Evolutionary conservation across 2,797 vertebrate genomes (phyloP).

Genomic region (Gadopsis marmoratus): DNA sequence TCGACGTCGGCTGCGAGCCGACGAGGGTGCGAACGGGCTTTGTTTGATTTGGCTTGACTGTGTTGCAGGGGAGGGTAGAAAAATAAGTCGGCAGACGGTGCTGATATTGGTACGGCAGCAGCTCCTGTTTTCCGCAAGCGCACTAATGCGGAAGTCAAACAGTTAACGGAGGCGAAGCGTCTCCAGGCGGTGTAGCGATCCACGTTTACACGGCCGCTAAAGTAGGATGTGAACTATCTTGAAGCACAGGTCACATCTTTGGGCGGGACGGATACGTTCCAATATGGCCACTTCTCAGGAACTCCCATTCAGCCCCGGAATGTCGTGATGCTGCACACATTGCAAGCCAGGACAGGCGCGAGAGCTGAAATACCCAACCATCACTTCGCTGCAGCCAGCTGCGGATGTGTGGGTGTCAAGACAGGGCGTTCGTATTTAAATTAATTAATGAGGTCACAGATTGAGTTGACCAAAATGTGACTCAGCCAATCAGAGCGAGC

Average conservation of each 20-base stretch:
- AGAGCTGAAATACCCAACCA: not conserved
- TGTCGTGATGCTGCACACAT: slow-evolving; percentile 55
- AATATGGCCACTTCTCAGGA: slow-evolving; percentile 92
- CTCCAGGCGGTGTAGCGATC: not conserved
- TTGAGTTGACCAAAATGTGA: not conserved
- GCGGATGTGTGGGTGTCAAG: not conserved
- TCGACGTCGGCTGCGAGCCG: fast-evolving
- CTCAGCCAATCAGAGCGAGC: slow-evolving; percentile 39
- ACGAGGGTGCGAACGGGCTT: fast-evolving
- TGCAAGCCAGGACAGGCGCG: slow-evolving; percentile 66
- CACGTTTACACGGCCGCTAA: not conserved
- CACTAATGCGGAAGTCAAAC: not conserved
- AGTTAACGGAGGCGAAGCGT: fast-evolving
- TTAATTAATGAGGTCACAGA: slow-evolving; percentile 21
- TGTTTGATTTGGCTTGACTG: not conserved
- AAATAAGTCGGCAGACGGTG: fast-evolving
- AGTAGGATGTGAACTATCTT: slow-evolving; percentile 39
- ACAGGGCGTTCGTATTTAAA: slow-evolving; percentile 24
- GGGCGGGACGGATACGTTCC: slow-evolving; percentile 79
- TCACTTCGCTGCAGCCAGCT: not conserved
- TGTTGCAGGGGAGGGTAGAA: too few species aligned
- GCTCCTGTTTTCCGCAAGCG: not conserved
- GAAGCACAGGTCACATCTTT: slow-evolving; percentile 42
- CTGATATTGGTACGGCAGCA: fast-evolving
- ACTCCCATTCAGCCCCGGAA: slow-evolving; percentile 85